Percentiles rank a stretch among this genome's conserved stretches.
These are phyloP conservation scores for Oreonectes daqikongensis DNA, from an alignment of 2,797 vertebrate genomes.

Conservation along the genomic window DNA sequence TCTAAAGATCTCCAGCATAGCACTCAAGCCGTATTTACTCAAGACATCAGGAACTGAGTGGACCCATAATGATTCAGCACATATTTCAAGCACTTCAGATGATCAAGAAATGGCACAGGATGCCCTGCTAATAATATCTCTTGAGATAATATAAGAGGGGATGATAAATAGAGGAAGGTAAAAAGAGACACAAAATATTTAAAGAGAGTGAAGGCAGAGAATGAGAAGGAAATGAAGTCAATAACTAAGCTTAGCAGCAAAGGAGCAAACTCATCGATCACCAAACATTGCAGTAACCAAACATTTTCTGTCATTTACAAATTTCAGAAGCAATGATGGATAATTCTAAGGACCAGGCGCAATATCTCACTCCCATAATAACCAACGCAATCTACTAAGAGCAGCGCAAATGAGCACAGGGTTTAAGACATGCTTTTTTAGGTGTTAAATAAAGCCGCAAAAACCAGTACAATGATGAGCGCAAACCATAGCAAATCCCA, in stretches of 20 bases:
- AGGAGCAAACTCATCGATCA: neutral
- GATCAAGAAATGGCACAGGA: conserved; percentile 68
- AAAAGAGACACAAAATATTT: neutral
- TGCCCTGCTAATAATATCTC: conserved; percentile 70
- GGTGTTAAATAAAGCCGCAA: too few species aligned
- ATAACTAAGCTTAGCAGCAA: too few species aligned
- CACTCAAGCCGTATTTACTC: conserved; percentile 69
- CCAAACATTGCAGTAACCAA: too few species aligned
- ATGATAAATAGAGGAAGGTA: conserved; percentile 36
- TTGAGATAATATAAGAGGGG: conserved; percentile 56
- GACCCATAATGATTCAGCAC: conserved; percentile 59
- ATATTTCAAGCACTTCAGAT: conserved; percentile 69
- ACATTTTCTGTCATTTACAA: too few species aligned
- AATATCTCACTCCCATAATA: too few species aligned
- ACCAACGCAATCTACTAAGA: too few species aligned
- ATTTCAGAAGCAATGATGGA: too few species aligned
- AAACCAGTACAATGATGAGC: too few species aligned
- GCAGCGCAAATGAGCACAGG: too few species aligned
- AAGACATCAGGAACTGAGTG: conserved; percentile 64
- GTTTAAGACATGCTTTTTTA: too few species aligned
- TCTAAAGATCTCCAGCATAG: conserved; percentile 53
- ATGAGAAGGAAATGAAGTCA: neutral
- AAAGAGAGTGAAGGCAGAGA: neutral
- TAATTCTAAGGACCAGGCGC: too few species aligned
- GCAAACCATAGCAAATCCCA: too few species aligned